Percentiles rank a stretch among this genome's conserved stretches.
phyloP scores from a whole-genome alignment of 1,140 invertebrate species.

The Chrysoperla carnea region DNA sequence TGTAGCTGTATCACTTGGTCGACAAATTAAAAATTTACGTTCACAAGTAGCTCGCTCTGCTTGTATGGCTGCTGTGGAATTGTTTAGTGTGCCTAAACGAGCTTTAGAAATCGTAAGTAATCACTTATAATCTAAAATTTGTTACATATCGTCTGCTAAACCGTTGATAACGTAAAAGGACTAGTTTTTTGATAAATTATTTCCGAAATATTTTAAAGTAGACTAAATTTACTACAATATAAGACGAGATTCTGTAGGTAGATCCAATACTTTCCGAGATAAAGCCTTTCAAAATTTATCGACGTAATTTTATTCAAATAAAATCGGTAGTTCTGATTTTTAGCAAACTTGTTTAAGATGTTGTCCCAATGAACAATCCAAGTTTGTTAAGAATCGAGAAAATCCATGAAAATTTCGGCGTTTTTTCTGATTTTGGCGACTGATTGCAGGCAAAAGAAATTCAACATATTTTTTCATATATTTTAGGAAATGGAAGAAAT shows the following conservation, averaged over 20 bases:
- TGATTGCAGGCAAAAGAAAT: constrained; percentile 1
- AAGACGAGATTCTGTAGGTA: too few relatives aligned
- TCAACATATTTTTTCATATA: constrained; percentile 5
- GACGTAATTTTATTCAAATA: too few relatives aligned
- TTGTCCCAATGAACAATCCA: too few relatives aligned
- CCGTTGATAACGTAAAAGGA: background rate
- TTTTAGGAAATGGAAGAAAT: constrained; percentile 72
- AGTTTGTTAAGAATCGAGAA: too few relatives aligned
- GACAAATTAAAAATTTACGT: constrained; percentile 69
- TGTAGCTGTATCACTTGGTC: constrained; percentile 48
- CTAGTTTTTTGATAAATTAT: too few relatives aligned
- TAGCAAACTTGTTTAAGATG: too few relatives aligned
- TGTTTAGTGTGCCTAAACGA: constrained; percentile 53
- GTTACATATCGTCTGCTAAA: background rate
- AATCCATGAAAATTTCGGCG: background rate
- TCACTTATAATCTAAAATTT: background rate
- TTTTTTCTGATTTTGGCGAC: constrained; percentile 1
- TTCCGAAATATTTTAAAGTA: too few relatives aligned
- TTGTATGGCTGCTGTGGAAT: constrained; percentile 56
- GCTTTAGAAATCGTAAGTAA: constrained; percentile 53
- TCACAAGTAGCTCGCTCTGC: constrained; percentile 79
- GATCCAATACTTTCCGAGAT: too few relatives aligned
- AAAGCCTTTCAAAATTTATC: too few relatives aligned
- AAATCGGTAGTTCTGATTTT: too few relatives aligned
- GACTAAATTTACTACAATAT: too few relatives aligned